Conservation (phyloP, 1,140 invertebrate species). For the Anagrus nilaparvatae region DNA sequence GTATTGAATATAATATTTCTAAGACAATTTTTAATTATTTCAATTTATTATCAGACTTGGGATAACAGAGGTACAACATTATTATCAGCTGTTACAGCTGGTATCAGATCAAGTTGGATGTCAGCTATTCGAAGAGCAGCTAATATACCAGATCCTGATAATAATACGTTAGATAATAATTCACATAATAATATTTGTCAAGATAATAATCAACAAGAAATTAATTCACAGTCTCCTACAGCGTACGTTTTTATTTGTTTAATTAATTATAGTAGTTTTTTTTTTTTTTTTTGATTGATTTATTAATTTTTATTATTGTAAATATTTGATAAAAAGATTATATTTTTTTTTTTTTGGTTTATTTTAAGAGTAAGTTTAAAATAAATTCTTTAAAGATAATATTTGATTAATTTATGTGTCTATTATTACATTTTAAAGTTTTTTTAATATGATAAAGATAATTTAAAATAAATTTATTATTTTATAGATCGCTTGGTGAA, state of each 20-base stretch:
- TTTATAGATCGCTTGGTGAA: slow-evolving; percentile 27
- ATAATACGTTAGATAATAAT: slow-evolving; percentile 29
- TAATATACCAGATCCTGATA: slow-evolving; percentile 47
- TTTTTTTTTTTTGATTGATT: background rate
- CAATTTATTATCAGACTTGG: slow-evolving; percentile 75
- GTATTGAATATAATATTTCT: too few species aligned
- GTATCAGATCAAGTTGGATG: slow-evolving; percentile 87
- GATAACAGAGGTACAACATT: slow-evolving; percentile 63
- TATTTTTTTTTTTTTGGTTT: too few species aligned
- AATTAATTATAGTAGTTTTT: background rate
- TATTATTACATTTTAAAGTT: background rate
- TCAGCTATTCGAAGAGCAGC: slow-evolving; percentile 72
- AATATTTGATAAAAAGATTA: too few species aligned
- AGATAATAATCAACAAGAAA: slow-evolving; percentile 27
- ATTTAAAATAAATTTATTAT: slow-evolving; percentile 5
- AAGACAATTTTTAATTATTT: too few species aligned
- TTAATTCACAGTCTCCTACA: slow-evolving; percentile 32
- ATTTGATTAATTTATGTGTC: slow-evolving; percentile 3
- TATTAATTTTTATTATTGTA: slow-evolving; percentile 8
- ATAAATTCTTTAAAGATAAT: too few species aligned
- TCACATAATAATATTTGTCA: slow-evolving; percentile 29
- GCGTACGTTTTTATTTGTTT: slow-evolving; percentile 24
- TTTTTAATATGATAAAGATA: background rate
- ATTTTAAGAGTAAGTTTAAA: too few species aligned
- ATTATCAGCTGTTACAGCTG: slow-evolving; percentile 82